Base-by-base conservation (phyloP, 2,888 invertebrate genomes). In the Linyphia triangularis region DNA sequence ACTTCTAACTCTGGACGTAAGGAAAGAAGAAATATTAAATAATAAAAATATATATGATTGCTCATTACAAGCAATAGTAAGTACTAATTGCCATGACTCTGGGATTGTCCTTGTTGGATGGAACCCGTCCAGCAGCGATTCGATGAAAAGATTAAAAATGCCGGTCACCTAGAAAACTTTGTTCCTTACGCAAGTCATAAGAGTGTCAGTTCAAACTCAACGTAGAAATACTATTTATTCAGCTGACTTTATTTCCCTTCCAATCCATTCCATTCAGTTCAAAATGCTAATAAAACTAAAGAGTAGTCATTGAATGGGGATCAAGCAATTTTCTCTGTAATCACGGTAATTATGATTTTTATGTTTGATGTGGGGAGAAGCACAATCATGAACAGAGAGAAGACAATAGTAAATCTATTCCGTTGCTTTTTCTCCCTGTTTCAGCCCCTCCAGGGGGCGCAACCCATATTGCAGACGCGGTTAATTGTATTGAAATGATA, bases 141-240 rank as follows among this genome's bases (percentile, higher is more conserved):
- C 33, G 33, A 33, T 33, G 33, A 19, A 43, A 43, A 70, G 40
- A 70, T 51, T 51, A 24, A 2, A 63, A 43, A 22, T 26, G 16
- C 24, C 65, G 63, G 78, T 78, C 78, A 78, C 43, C 78, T 78
- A 78, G 65, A 63, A 78, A 78, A 78, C 78, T 78, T 78, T 78
- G 78, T 78, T 33, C 78, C 10, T 63, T 22, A 24, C 28, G 30
- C 30, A 65, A 51, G 51, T n/a, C 5, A 51, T n/a, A 51, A 51
- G 5, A 51, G 16, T n/a, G 51, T 51, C 51, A 51, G 51, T n/a
- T 51, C 7, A 51, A n/a, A 33, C 33, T 33, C 33, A 33, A 33
- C 9, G 9, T 4, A 33, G 33, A 9, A 51, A 51, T 51, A n/a
- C 51, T n/a, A 51, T 51, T 51, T 51, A n/a, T 51, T 51, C 51